Base-by-base conservation (phyloP, 1,140 invertebrate species). In the Bombus fervidus region DNA sequence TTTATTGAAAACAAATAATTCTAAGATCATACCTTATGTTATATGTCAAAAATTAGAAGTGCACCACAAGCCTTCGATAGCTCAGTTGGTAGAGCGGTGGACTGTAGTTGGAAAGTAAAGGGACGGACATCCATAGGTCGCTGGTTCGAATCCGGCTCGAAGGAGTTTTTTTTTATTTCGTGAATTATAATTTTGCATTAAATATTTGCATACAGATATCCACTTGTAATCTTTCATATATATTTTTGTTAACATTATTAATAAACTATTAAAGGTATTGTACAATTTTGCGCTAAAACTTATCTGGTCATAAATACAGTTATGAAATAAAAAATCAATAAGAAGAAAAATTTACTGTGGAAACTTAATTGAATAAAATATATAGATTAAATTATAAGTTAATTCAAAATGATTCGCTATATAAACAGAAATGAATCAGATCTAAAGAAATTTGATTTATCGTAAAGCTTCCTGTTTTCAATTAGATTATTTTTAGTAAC, bases 11-110 rank as follows among this genome's bases (percentile, higher is more conserved):
- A 59, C 3, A 47, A 43, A 37, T 66, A 4, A 10, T 25, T 10
- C 2, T 1, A 34, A 13, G 2, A 3, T 6, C 2, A 13, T 8
- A 22, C 0, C 1, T 1, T 37, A 3, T 0, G 0, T 0, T 53
- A 74, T 81, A 41, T 89, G 13, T 0, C 0, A 1, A 37, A 25
- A 77, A 39, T 39, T 76, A 64, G 28, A 37, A 66, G 0, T n/a
- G 2, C 1, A 4, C 43, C 8, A 22, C 76, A 84, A 86, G 37
- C 97, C 97, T 97, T 97, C 97, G 97, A 97, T 97, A 97, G 97
- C 97, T 97, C 97, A 97, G 97, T 97, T 97, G 97, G 97, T 97
- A 97, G 97, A 97, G 97, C 97, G 97, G 97, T 97, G 97, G 97
- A 97, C 97, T 97, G 97, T 97, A 98, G 97, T 95, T 90, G 94